Conservation (phyloP, 1,140 invertebrate genomes). For the Nasonia giraulti region DNA sequence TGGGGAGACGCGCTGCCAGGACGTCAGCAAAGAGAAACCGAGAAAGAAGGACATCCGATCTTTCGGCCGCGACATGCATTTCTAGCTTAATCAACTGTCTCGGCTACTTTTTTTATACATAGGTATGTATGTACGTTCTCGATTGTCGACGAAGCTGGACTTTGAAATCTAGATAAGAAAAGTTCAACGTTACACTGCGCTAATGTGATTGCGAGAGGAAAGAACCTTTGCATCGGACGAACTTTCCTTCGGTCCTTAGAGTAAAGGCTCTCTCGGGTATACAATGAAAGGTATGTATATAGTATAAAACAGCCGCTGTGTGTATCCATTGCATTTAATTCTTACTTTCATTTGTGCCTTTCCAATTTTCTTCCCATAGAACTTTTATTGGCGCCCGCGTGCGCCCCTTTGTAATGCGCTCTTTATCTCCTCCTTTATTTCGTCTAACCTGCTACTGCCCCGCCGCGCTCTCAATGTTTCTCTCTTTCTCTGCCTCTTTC, state of each 20-base stretch:
- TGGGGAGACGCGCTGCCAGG: neutral
- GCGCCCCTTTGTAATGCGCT: neutral
- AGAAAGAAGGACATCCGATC: neutral
- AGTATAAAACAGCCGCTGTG: no score
- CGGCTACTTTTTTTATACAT: no score
- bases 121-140: no score
- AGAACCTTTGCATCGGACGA: neutral
- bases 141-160: no score
- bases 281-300: neutral
- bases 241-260: neutral
- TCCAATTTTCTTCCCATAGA: slow-evolving; percentile 29
- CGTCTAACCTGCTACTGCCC: neutral
- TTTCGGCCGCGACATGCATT: neutral
- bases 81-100: no score
- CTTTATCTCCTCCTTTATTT: slow-evolving; percentile 17
- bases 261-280: neutral
- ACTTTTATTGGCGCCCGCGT: neutral
- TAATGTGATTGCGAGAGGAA: neutral
- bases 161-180: neutral
- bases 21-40: neutral
- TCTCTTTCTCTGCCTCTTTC: neutral
- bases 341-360: slow-evolving; percentile 13
- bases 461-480: neutral
- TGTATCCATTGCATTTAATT: neutral
- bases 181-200: neutral